Conservation (phyloP, 2,888 invertebrate genomes). For the Drosophila birchii region DNA sequence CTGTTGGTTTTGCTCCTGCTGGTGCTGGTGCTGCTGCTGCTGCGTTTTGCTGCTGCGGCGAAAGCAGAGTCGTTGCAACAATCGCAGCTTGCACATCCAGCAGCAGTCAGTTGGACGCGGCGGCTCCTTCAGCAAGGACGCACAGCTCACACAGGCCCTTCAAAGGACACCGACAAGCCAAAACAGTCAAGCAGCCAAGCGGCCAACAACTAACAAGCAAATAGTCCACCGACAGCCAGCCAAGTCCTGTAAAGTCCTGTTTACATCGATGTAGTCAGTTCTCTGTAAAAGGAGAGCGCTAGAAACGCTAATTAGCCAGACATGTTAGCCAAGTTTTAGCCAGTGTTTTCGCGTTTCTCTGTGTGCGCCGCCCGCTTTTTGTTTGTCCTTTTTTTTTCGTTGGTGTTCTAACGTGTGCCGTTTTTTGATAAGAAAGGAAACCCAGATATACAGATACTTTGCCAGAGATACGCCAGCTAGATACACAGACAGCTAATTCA, state of each 20-base stretch:
- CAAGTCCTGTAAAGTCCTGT: conserved; percentile 63
- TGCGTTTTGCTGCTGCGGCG: conserved; percentile 52
- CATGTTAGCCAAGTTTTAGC: conserved; percentile 36
- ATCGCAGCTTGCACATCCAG: conserved; percentile 76
- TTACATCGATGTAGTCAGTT: conserved; percentile 62
- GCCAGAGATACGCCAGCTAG: conserved; percentile 31
- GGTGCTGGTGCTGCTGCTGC: conserved; percentile 43
- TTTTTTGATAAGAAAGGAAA: conserved; percentile 38
- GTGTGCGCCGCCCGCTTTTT: conserved; percentile 36
- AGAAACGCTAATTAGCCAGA: conserved; percentile 39
- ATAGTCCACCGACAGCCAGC: conserved; percentile 14
- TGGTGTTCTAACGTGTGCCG: conserved; percentile 47
- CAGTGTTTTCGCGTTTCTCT: conserved; percentile 38
- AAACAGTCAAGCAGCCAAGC: conserved; percentile 10
- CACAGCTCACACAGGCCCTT: conserved; percentile 57
- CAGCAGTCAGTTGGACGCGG: conserved; percentile 83
- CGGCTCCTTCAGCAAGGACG: conserved; percentile 84
- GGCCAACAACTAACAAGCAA: conserved; percentile 8
- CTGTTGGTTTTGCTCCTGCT: conserved; percentile 41
- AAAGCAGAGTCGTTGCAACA: conserved; percentile 66
- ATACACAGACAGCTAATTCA: conserved; percentile 43
- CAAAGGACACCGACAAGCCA: conserved; percentile 36
- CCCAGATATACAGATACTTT: conserved; percentile 33
- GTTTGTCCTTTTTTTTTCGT: conserved; percentile 33
- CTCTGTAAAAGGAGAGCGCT: conserved; percentile 37